These are phyloP conservation scores for Masnerella sp. DNA, from an alignment of 2,888 invertebrate genomes.

Conservation along the genomic window DNA sequence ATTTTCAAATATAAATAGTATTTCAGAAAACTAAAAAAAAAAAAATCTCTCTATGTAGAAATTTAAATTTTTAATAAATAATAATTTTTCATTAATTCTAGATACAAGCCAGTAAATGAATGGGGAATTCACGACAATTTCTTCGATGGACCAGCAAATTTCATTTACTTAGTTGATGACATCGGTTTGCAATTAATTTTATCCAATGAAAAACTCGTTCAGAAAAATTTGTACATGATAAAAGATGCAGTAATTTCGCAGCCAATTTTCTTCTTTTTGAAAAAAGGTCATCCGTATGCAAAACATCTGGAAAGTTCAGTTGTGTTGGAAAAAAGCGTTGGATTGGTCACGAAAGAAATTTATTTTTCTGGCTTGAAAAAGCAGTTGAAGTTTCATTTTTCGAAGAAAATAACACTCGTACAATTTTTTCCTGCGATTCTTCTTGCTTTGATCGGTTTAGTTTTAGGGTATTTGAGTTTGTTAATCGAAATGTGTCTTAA, in stretches of 20 bases:
- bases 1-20: neutral
- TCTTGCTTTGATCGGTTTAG: neutral
- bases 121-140: neutral
- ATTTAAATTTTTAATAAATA: neutral
- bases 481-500: neutral
- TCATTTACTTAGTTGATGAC: neutral
- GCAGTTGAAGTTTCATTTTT: neutral
- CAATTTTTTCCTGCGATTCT: neutral
- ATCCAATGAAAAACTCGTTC: neutral
- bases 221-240: neutral
- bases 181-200: neutral
- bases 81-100: neutral
- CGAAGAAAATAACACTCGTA: neutral
- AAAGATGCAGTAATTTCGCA: neutral
- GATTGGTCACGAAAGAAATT: neutral
- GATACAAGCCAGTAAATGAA: neutral
- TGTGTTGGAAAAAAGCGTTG: neutral
- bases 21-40: neutral
- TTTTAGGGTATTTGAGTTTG: neutral
- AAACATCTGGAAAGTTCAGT: neutral
- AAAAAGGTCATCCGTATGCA: conserved; percentile 2
- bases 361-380: neutral
- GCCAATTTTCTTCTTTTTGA: conserved; percentile 1
- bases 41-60: neutral
- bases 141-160: neutral